Evolutionary conservation across 2,113 vertebrate species (phyloP), one percentile per base, ranked within the genome.

Genomic region (Sorex fumeus): DNA sequence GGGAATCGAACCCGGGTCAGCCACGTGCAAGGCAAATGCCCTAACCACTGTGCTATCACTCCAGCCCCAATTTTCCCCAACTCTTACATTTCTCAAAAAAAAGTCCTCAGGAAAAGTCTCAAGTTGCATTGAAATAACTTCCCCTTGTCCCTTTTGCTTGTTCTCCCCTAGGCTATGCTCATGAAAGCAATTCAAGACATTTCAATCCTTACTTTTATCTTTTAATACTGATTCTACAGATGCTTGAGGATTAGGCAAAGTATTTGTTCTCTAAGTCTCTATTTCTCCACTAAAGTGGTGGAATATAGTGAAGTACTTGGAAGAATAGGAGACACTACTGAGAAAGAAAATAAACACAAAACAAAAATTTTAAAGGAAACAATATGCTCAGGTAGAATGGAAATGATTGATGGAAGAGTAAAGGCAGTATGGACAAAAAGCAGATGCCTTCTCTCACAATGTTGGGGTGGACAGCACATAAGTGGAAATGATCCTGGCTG

Each of bases 41-140:
- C 15, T 75, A 13, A 8, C 60, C 74, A 62, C 11, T 36, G 36
- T 93, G 78, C 15, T n/a, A 21, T n/a, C n/a, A n/a, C n/a, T n/a
- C n/a, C n/a, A n/a, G n/a, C 40, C 40, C 40, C 3, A 40, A 40
- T 40, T 40, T 40, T 7, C 40, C 40, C 40, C 40, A 40, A 40
- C 7, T 40, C 7, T 40, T 40, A 40, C 40, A 43, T 60, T 85
- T 25, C 21, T 84, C 50, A 93, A 93, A 95, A 84, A 11, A 40
- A 40, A 40, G 4, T 40, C 40, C 23, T 76, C 30, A 53, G 9
- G 11, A 60, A 70, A 95, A 88, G 11, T 88, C 89, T 95, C 18
- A 83, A 67, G 83, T 53, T 93, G 8, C 66, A 82, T 62, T 88
- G 36, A 93, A 91, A 66, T 88, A 30, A 89, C 57, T 94, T 94